Evolutionary conservation across 2,888 invertebrate genomes (phyloP).

Genomic region (Mycalesis mineus): DNA sequence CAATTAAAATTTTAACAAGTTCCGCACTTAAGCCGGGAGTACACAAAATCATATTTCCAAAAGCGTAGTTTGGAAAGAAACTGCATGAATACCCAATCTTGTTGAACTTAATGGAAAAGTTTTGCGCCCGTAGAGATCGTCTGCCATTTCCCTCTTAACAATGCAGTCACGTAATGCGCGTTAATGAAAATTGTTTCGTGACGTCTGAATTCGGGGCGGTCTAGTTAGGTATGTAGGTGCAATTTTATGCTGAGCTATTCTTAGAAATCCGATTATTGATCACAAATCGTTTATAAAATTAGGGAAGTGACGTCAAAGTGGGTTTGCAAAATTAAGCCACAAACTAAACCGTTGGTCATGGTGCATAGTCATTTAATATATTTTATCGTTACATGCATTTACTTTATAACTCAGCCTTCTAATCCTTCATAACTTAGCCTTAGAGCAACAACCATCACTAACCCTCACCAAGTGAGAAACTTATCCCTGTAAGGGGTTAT

Average conservation of each 20-base stretch:
- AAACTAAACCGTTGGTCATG: too few relatives aligned
- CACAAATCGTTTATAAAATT: too few relatives aligned
- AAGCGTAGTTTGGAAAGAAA: constrained; percentile 29
- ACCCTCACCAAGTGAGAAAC: too few relatives aligned
- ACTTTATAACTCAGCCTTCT: too few relatives aligned
- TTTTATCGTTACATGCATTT: too few relatives aligned
- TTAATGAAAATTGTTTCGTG: constrained; percentile 73
- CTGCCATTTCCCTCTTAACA: constrained; percentile 53
- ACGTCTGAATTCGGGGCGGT: constrained; percentile 53
- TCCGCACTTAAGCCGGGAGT: neutral
- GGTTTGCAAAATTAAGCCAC: too few relatives aligned
- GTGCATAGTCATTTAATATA: too few relatives aligned
- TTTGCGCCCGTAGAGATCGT: constrained; percentile 43
- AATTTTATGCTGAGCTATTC: neutral
- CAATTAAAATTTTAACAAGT: constrained; percentile 8
- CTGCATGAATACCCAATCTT: constrained; percentile 50
- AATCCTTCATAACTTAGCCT: too few relatives aligned
- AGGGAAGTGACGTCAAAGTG: too few relatives aligned
- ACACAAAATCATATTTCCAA: constrained; percentile 23
- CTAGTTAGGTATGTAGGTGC: neutral
- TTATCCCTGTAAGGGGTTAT: too few relatives aligned
- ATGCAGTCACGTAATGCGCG: constrained; percentile 63
- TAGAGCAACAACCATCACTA: too few relatives aligned
- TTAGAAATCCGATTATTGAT: neutral
- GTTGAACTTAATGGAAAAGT: constrained; percentile 50